Evolutionary conservation across 1,140 invertebrate genomes (phyloP).

Genomic region (Cotesia chilonis): DNA sequence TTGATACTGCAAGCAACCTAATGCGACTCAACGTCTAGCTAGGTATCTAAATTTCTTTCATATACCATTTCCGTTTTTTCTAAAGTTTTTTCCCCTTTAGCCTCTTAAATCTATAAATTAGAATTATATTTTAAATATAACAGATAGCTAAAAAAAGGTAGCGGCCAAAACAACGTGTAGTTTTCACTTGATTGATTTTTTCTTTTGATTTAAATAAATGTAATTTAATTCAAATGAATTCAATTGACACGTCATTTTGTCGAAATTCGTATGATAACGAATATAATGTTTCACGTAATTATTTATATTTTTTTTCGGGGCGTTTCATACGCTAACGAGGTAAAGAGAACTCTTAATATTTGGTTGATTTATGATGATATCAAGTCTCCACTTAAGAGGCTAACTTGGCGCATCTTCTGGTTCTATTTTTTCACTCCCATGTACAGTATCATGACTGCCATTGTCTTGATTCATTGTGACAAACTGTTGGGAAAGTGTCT

Average conservation of each 20-base stretch:
- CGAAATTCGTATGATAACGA: background rate
- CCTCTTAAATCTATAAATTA: too few species aligned
- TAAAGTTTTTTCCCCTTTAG: too few species aligned
- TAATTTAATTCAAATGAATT: background rate
- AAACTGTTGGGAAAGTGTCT: slow-evolving; percentile 58
- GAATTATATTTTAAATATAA: background rate
- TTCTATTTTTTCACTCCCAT: slow-evolving; percentile 45
- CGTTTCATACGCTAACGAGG: slow-evolving; percentile 54
- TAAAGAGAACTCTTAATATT: slow-evolving; percentile 51
- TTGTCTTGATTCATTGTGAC: slow-evolving; percentile 53
- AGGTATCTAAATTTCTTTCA: too few species aligned
- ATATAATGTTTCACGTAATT: slow-evolving; percentile 17
- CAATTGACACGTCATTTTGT: background rate
- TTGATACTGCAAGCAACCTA: too few species aligned
- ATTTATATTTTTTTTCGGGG: slow-evolving; percentile 33
- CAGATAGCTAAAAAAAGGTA: too few species aligned
- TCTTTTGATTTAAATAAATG: background rate
- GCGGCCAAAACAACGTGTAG: too few species aligned
- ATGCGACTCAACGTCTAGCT: too few species aligned
- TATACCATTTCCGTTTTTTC: too few species aligned
- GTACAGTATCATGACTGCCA: slow-evolving; percentile 45
- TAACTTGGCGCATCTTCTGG: slow-evolving; percentile 59
- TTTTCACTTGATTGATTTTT: too few species aligned
- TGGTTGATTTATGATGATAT: slow-evolving; percentile 43
- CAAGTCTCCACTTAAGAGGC: slow-evolving; percentile 35